These are phyloP conservation scores for Ectemnius cavifrons DNA, from an alignment of 2,888 invertebrate genomes.

Conservation along the genomic window DNA sequence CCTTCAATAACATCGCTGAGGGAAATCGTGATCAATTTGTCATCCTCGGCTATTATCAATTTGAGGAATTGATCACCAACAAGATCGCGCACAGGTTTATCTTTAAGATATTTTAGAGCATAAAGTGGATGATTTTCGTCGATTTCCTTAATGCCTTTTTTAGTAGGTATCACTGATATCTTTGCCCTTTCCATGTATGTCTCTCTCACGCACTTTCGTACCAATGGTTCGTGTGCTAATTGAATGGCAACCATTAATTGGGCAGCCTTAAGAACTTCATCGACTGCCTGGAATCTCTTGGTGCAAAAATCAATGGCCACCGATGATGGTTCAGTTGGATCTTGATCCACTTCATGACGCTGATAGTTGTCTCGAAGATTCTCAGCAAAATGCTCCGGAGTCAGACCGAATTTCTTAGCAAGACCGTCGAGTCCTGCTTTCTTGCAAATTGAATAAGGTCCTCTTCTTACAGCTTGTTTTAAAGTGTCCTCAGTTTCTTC, in stretches of 20 bases:
- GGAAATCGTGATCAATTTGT: slow-evolving; percentile 86
- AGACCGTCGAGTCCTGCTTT: slow-evolving; percentile 91
- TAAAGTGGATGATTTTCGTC: slow-evolving; percentile 96
- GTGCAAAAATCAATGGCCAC: slow-evolving; percentile 86
- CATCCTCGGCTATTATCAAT: slow-evolving; percentile 88
- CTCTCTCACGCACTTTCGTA: slow-evolving; percentile 91
- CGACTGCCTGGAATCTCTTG: slow-evolving; percentile 79
- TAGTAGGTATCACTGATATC: slow-evolving; percentile 89
- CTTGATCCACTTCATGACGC: slow-evolving; percentile 96
- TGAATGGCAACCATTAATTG: slow-evolving; percentile 97
- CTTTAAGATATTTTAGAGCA: slow-evolving; percentile 92
- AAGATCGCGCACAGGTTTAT: slow-evolving; percentile 94
- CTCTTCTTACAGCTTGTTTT: slow-evolving; percentile 92
- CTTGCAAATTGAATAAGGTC: slow-evolving; percentile 92
- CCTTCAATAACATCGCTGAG: slow-evolving; percentile 89
- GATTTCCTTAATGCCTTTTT: slow-evolving; percentile 94
- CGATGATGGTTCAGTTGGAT: slow-evolving; percentile 88
- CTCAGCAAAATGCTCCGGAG: slow-evolving; percentile 96
- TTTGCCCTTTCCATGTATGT: slow-evolving; percentile 93
- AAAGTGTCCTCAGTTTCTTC: slow-evolving; percentile 81
- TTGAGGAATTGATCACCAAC: slow-evolving; percentile 94
- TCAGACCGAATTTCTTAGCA: slow-evolving; percentile 94
- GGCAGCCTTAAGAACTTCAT: slow-evolving; percentile 93
- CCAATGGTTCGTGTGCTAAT: slow-evolving; percentile 93
- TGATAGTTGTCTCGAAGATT: slow-evolving; percentile 97